A percentile compares a stretch with the other conserved stretches of the same genome.
Evolutionary conservation across 2,113 vertebrate genomes (phyloP).

Genomic region (Anolis sagrei): DNA sequence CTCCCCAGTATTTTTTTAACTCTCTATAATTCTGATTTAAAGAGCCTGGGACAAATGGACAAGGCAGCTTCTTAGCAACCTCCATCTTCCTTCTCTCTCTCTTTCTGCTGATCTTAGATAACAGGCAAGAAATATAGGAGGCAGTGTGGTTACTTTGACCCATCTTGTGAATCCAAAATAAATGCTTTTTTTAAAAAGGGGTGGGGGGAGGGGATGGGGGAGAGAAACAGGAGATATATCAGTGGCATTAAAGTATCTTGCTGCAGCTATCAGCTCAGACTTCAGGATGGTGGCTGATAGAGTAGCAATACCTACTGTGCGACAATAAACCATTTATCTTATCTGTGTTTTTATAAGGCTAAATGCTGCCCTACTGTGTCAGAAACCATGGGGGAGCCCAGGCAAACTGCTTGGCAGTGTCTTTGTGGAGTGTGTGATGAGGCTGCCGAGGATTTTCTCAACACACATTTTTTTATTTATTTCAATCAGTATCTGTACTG

Average conservation of each 20-base stretch:
- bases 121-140: constrained; percentile 40
- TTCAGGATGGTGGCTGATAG: constrained; percentile 60
- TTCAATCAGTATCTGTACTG: background rate
- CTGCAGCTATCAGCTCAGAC: constrained; percentile 48
- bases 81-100: constrained; percentile 4
- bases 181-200: constrained; percentile 39
- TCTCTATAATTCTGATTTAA: constrained; percentile 30
- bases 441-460: constrained; percentile 39
- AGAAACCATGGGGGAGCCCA: constrained; percentile 41
- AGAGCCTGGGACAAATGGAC: background rate
- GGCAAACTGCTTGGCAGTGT: constrained; percentile 37
- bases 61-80: constrained; percentile 31
- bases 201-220: fast-evolving
- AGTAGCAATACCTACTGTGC: constrained; percentile 51
- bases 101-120: constrained; percentile 45
- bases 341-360: constrained; percentile 58
- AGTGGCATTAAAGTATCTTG: constrained; percentile 52
- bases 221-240: constrained; percentile 50
- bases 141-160: constrained; percentile 42
- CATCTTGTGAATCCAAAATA: constrained; percentile 55
- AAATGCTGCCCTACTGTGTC: constrained; percentile 55
- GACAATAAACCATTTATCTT: constrained; percentile 66
- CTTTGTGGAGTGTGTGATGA: constrained; percentile 46
- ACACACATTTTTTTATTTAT: constrained; percentile 5
- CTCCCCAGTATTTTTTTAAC: constrained; percentile 24